Evolutionary conservation across 1,140 invertebrate genomes (phyloP).

Genomic region (Venustaconcha ellipsiformis): DNA sequence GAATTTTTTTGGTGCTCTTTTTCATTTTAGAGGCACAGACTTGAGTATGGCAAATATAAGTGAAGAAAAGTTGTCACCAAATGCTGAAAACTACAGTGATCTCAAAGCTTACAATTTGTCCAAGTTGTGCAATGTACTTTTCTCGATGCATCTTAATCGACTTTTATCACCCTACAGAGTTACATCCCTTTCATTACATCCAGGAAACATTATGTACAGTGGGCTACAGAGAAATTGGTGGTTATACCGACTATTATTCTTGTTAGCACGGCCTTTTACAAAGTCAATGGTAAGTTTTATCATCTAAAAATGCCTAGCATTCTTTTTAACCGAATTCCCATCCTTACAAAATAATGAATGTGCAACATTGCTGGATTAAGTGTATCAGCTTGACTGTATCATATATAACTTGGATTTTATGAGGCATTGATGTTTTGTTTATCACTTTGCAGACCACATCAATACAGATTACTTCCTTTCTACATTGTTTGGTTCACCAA

Average conservation of each 20-base stretch:
- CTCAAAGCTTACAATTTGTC: constrained; percentile 91
- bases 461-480: too few relatives aligned
- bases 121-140: constrained; percentile 91
- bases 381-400: not conserved
- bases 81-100: constrained; percentile 76
- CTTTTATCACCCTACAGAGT: constrained; percentile 73
- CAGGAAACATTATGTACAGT: constrained; percentile 90
- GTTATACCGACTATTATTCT: constrained; percentile 82
- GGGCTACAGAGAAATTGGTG: constrained; percentile 85
- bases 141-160: constrained; percentile 80
- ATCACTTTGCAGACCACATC: not conserved
- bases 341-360: not conserved
- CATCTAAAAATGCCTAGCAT: not conserved
- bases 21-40: constrained; percentile 76
- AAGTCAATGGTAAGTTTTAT: constrained; percentile 88
- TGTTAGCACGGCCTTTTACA: constrained; percentile 89
- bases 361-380: not conserved
- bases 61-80: constrained; percentile 74
- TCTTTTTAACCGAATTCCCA: not conserved
- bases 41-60: constrained; percentile 73
- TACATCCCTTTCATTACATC: constrained; percentile 87
- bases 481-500: too few relatives aligned
- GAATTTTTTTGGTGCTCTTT: not conserved
- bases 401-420: too few relatives aligned
- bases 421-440: not conserved